A percentile compares a stretch with the other conserved stretches of the same genome.
phyloP scores from a whole-genome alignment of 2,888 invertebrate species.

The Drosophila engyochracea region DNA sequence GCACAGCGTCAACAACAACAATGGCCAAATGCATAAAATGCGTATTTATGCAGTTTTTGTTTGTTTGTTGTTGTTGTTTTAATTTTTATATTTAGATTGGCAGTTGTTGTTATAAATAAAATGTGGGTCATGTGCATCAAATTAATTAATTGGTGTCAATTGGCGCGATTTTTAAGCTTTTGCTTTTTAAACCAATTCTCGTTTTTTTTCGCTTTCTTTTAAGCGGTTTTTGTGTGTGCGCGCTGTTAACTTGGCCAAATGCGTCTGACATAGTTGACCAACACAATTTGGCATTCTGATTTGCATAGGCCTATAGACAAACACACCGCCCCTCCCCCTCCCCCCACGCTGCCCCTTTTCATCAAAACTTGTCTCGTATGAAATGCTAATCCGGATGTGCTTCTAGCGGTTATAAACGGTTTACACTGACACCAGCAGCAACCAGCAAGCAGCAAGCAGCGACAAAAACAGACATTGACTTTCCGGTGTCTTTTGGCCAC shows the following conservation, averaged over 20 bases:
- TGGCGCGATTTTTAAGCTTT: conserved; percentile 52
- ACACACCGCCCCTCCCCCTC: neutral
- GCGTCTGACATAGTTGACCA: conserved; percentile 42
- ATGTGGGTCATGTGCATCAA: conserved; percentile 81
- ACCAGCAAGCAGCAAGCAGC: neutral
- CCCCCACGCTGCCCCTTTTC: neutral
- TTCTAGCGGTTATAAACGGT: conserved; percentile 66
- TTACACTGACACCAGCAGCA: conserved; percentile 21
- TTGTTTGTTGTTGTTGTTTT: conserved; percentile 16
- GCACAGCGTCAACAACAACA: conserved; percentile 7
- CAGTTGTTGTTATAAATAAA: conserved; percentile 65
- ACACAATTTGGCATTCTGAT: conserved; percentile 39
- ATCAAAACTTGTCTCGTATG: conserved; percentile 15
- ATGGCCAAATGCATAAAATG: conserved; percentile 31
- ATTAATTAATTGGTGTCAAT: conserved; percentile 81
- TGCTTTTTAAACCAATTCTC: conserved; percentile 17
- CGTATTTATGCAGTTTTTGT: conserved; percentile 38
- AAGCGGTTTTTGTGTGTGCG: conserved; percentile 25
- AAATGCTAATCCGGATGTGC: conserved; percentile 70
- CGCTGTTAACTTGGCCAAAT: conserved; percentile 50
- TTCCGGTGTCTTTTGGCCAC: conserved; percentile 58
- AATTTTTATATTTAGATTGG: conserved; percentile 43
- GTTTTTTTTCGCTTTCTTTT: conserved; percentile 30
- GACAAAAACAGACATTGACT: conserved; percentile 39
- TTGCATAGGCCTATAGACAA: conserved; percentile 34